A percentile compares a stretch with the other conserved stretches of the same genome.
These are phyloP conservation scores for Clinocottus analis DNA, from an alignment of 2,113 vertebrate species.

Conservation along the genomic window DNA sequence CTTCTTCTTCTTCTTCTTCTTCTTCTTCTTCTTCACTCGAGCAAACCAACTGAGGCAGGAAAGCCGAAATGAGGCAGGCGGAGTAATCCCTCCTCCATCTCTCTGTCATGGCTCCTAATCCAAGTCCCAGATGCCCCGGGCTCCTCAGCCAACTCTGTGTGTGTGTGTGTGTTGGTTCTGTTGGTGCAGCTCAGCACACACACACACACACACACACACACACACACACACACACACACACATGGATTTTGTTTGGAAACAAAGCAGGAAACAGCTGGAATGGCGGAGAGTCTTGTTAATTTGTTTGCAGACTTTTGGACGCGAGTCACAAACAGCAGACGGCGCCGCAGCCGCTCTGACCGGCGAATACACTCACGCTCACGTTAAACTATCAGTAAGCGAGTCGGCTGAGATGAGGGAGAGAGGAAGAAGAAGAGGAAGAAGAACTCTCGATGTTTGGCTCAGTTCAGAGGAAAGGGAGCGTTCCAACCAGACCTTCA, in stretches of 20 bases:
- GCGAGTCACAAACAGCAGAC: constrained; percentile 35
- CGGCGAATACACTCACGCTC: constrained; percentile 25
- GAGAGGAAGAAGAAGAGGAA: not conserved
- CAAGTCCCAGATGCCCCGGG: constrained; percentile 46
- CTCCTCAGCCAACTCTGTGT: constrained; percentile 43
- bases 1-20: not conserved
- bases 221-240: too few relatives aligned
- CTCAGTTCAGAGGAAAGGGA: not conserved
- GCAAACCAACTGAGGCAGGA: constrained; percentile 50
- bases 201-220: not conserved
- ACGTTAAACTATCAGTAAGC: constrained; percentile 20
- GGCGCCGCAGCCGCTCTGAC: constrained; percentile 24
- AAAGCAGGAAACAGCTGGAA: too few relatives aligned
- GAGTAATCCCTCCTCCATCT: constrained; percentile 64
- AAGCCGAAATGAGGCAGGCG: constrained; percentile 39
- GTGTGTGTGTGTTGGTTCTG: constrained; percentile 20
- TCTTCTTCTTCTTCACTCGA: constrained; percentile 13
- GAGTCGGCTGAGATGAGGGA: not conserved
- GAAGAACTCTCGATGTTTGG: too few relatives aligned
- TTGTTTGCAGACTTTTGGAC: constrained; percentile 22
- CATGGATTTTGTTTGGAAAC: too few relatives aligned
- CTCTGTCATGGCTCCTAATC: constrained; percentile 64
- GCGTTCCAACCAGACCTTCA: not conserved
- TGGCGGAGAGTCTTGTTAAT: constrained; percentile 30
- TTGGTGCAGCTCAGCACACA: too few relatives aligned